Conservation (phyloP, 2,113 vertebrate species). For the Monopterus albus region DNA sequence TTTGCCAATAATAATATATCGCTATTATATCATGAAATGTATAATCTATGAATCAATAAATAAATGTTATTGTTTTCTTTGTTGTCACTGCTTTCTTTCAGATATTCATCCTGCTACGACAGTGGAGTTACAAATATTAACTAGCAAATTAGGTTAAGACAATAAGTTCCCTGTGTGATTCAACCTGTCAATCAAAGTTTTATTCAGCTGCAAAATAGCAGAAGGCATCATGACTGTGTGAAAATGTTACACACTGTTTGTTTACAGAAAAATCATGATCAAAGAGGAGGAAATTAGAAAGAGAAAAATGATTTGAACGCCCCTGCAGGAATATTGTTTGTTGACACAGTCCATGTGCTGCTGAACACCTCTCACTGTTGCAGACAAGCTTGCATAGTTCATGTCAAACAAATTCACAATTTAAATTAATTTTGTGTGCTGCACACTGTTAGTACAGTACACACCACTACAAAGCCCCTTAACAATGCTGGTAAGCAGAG, state of each 20-base stretch:
- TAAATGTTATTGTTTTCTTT: conserved; percentile 96
- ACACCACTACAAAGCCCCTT: not conserved
- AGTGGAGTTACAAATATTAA: not conserved
- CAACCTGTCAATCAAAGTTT: conserved; percentile 36
- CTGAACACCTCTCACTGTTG: conserved; percentile 12
- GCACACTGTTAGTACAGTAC: not conserved
- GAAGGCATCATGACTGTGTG: conserved; percentile 1
- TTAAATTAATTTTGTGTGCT: conserved; percentile 27
- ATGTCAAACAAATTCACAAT: conserved; percentile 46
- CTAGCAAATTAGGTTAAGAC: conserved; percentile 22
- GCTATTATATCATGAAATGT: conserved; percentile 94
- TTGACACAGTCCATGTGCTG: conserved; percentile 6
- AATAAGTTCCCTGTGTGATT: conserved; percentile 18
- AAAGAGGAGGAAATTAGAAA: conserved; percentile 30
- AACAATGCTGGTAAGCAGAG: not conserved
- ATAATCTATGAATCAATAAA: conserved; percentile 91
- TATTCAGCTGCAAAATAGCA: not conserved
- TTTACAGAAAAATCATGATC: conserved; percentile 36
- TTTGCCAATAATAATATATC: conserved; percentile 96
- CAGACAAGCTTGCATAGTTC: conserved; percentile 46
- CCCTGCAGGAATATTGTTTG: conserved; percentile 47
- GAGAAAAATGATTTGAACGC: not conserved
- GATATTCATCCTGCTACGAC: not conserved
- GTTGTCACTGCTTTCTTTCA: conserved; percentile 47
- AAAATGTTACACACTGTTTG: conserved; percentile 12